phyloP scores from a whole-genome alignment of 2,888 invertebrate genomes.

The Drosophila longiperda region DNA sequence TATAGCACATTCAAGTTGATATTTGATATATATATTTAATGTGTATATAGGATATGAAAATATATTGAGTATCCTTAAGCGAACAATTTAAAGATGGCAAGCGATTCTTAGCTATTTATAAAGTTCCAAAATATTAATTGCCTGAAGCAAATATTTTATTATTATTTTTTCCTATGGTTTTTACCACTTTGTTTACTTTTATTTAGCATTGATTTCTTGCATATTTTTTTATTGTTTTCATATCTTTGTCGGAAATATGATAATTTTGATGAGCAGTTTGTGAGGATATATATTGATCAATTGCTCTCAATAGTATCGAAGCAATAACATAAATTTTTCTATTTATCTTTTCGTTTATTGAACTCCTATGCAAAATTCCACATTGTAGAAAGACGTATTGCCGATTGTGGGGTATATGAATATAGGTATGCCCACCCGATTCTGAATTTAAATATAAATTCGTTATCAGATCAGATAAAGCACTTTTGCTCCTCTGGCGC shows the following conservation, averaged over 20 bases:
- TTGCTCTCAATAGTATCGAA: too few relatives aligned
- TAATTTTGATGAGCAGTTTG: not conserved
- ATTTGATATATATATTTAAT: not conserved
- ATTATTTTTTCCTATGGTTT: not conserved
- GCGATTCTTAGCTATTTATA: not conserved
- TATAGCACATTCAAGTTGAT: not conserved
- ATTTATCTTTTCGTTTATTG: not conserved
- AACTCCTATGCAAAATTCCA: not conserved
- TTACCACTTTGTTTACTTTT: not conserved
- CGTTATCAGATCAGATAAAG: conserved; percentile 11
- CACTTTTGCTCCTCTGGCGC: conserved; percentile 52
- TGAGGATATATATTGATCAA: not conserved
- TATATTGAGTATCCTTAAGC: not conserved
- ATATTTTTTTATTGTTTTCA: not conserved
- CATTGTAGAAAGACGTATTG: not conserved
- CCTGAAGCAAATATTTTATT: not conserved
- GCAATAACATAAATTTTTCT: too few relatives aligned
- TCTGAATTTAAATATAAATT: not conserved
- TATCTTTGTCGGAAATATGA: not conserved
- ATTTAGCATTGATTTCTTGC: not conserved
- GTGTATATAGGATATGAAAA: not conserved
- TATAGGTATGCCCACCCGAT: not conserved
- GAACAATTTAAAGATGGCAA: not conserved
- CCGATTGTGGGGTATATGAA: not conserved
- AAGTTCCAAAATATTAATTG: not conserved